Base-by-base conservation (phyloP, 2,888 invertebrate genomes). In the Rosalia funebris region DNA sequence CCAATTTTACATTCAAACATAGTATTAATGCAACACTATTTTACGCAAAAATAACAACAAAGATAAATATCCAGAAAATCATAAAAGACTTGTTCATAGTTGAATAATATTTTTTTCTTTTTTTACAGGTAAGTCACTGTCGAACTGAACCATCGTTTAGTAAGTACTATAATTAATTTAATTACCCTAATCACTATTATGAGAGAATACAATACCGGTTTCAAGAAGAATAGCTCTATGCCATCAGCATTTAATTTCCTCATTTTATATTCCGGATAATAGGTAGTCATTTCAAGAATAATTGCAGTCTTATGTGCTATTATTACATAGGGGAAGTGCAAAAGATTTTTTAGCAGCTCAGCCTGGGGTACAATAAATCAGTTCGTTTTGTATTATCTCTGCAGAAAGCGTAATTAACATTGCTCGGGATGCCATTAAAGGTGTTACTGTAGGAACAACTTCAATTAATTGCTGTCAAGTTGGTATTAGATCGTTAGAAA, bases 101-200 rank as follows among this genome's bases (percentile, higher is more conserved):
- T 12, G 15, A 10, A 12, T 41, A 16, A 41, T 41, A 15, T 15
- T 45, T 4, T 45, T 45, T 31, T 45, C 25, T 10, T 25, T 42
- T 42, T 31, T 45, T 25, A 5, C 45, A 45, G 45, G 45, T 45
- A 45, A 45, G 45, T 45, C 7, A 25, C 14, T 25, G 20, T 25
- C 25, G 7, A 25, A 7, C 25, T 7, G 7, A 45, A 14, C 25
- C 25, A 45, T 12, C 20, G 11, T 45, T 14, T 41, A 31, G 45
- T 45, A 45, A 45, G 45, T 45, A 45, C 12, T 45, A 25, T 45
- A 25, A 25, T 25, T 25, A 25, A 25, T 3, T n/a, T 25, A 25
- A 25, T 25, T 25, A 25, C 7, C 3, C 25, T 25, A 25, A 7
- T 25, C 7, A 7, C 7, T 25, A 7, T 25, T 7, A 7, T 25